phyloP scores from a whole-genome alignment of 2,888 invertebrate species.

The Urechis unicinctus region DNA sequence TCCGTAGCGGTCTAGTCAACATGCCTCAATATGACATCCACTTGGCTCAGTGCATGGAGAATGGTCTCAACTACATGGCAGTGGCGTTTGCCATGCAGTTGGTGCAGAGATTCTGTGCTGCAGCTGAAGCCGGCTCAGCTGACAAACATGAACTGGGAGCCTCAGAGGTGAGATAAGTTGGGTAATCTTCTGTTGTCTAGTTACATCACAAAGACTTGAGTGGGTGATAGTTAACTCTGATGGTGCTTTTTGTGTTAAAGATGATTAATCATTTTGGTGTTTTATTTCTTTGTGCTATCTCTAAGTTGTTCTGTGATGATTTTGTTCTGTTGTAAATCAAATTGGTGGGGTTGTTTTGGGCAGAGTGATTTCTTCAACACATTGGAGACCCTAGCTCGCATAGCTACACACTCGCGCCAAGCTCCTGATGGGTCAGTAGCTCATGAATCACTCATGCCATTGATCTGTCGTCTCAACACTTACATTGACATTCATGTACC shows the following conservation, averaged over 20 bases:
- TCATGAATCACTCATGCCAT: not conserved
- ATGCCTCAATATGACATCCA: constrained; percentile 57
- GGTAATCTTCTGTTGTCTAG: too few relatives aligned
- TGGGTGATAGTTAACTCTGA: too few relatives aligned
- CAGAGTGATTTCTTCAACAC: constrained; percentile 77
- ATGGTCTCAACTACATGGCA: constrained; percentile 67
- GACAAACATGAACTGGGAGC: too few relatives aligned
- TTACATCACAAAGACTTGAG: too few relatives aligned
- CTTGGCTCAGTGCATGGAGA: constrained; percentile 65
- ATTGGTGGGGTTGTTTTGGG: too few relatives aligned
- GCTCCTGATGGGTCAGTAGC: constrained; percentile 70
- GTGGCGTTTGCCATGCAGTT: constrained; percentile 86
- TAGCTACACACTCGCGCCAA: constrained; percentile 66
- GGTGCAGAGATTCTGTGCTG: constrained; percentile 60
- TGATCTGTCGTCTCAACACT: not conserved
- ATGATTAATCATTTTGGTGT: too few relatives aligned
- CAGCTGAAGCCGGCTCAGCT: not conserved
- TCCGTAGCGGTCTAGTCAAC: constrained; percentile 75
- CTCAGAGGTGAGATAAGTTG: too few relatives aligned
- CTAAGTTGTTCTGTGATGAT: too few relatives aligned
- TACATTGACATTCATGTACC: not conserved
- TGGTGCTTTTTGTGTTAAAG: too few relatives aligned
- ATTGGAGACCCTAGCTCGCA: constrained; percentile 73
- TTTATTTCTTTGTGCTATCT: too few relatives aligned
- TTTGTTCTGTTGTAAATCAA: too few relatives aligned